These are phyloP conservation scores for Etia nguti DNA, from an alignment of 2,113 vertebrate genomes.

Conservation along the genomic window DNA sequence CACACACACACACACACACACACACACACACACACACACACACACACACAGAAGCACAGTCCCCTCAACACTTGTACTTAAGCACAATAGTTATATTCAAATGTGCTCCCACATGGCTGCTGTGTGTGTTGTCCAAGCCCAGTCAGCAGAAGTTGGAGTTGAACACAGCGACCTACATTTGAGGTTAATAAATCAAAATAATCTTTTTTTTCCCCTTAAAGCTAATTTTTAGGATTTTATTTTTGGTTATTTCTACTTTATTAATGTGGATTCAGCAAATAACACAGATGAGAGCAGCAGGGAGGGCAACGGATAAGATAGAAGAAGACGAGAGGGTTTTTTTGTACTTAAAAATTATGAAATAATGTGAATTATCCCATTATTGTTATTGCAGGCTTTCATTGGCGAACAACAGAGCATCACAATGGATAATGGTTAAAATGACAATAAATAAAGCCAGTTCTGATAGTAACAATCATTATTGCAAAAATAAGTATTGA, in stretches of 20 bases:
- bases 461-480: background rate
- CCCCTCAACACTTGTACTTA: slow-evolving; percentile 21
- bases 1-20: background rate
- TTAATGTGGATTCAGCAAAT: background rate
- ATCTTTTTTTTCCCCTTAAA: background rate
- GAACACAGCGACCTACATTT: slow-evolving; percentile 58
- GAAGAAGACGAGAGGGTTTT: background rate
- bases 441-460: background rate
- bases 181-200: slow-evolving; percentile 49
- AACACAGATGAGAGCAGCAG: background rate
- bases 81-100: slow-evolving; percentile 49
- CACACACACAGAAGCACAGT: background rate
- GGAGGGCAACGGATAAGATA: background rate
- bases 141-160: slow-evolving; percentile 56
- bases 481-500: background rate
- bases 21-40: slow-evolving; percentile 19
- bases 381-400: background rate
- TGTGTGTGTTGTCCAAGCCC: slow-evolving; percentile 17
- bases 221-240: background rate
- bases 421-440: background rate
- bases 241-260: background rate
- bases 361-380: background rate
- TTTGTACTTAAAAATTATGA: background rate
- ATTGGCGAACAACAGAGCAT: background rate
- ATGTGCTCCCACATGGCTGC: slow-evolving; percentile 46